Percentiles rank a stretch among this genome's conserved stretches.
Conservation (phyloP, 1,140 invertebrate genomes). For the Zeugodacus cucurbitae region DNA sequence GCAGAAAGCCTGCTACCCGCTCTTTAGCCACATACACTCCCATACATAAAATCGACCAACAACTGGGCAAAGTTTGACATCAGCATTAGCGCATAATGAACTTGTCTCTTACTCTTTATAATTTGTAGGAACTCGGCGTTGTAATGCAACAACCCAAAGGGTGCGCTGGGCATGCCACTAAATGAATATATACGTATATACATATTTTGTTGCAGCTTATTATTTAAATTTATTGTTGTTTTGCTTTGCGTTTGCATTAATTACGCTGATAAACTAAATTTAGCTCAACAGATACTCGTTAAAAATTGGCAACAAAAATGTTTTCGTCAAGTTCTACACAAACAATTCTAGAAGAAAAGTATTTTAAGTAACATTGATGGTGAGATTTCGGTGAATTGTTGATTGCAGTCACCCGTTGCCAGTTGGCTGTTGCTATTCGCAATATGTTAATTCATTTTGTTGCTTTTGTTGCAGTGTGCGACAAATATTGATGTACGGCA, state of each 20-base stretch:
- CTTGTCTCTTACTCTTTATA: background rate
- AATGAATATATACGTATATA: background rate
- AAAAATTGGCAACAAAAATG: conserved; percentile 8
- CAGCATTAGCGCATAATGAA: too few relatives aligned
- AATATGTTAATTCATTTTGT: background rate
- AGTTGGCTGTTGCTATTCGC: background rate
- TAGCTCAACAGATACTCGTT: background rate
- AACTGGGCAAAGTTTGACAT: too few relatives aligned
- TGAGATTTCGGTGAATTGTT: conserved; percentile 13
- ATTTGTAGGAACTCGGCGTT: background rate
- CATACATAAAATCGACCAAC: background rate
- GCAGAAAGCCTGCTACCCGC: too few relatives aligned
- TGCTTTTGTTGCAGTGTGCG: background rate
- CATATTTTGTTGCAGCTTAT: background rate
- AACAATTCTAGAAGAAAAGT: background rate
- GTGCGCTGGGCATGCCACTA: background rate
- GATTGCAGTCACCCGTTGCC: background rate
- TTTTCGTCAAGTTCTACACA: conserved; percentile 17
- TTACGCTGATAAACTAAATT: conserved; percentile 22
- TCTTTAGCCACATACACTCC: background rate
- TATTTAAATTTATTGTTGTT: background rate
- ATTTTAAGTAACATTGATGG: conserved; percentile 28
- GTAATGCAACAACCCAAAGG: background rate
- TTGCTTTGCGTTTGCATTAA: background rate
- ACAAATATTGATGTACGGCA: background rate